A percentile compares a stretch with the other conserved stretches of the same genome.
Evolutionary conservation across 2,113 vertebrate genomes (phyloP).

Genomic region (Bubo bubo): DNA sequence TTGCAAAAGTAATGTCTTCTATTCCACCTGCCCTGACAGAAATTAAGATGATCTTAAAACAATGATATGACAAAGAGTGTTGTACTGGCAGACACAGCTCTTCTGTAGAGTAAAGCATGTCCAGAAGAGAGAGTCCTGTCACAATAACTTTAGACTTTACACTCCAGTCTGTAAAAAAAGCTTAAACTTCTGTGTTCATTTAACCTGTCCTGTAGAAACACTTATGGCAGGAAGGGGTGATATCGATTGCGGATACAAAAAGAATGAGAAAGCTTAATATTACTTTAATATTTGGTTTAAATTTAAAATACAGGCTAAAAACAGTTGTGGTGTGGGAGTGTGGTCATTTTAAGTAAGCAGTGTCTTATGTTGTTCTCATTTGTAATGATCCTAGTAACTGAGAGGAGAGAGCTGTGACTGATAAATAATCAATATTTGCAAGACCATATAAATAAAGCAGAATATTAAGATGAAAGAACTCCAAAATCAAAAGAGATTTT

Average conservation of each 20-base stretch:
- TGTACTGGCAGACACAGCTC: background rate
- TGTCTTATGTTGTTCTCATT: background rate
- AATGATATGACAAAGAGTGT: background rate
- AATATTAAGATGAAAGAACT: constrained; percentile 10
- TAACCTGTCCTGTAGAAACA: background rate
- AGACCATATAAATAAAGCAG: background rate
- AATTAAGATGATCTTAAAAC: background rate
- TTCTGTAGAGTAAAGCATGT: background rate
- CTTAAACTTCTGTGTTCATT: background rate
- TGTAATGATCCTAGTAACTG: background rate
- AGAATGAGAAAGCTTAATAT: background rate
- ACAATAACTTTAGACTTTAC: background rate
- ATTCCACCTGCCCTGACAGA: background rate
- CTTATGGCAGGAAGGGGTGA: background rate
- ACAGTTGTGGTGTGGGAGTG: background rate
- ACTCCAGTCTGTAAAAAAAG: background rate
- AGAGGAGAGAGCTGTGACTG: background rate
- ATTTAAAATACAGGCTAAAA: constrained; percentile 1
- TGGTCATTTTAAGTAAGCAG: constrained; percentile 14
- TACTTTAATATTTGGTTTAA: background rate
- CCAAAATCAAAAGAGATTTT: constrained; percentile 10
- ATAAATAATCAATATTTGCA: constrained; percentile 27
- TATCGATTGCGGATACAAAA: background rate
- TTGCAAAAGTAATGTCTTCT: background rate
- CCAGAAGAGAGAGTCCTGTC: background rate